A percentile compares a stretch with the other conserved stretches of the same genome.
These are phyloP conservation scores for Mesorhabditis sp. DNA, from an alignment of 2,888 invertebrate species.

Conservation along the genomic window DNA sequence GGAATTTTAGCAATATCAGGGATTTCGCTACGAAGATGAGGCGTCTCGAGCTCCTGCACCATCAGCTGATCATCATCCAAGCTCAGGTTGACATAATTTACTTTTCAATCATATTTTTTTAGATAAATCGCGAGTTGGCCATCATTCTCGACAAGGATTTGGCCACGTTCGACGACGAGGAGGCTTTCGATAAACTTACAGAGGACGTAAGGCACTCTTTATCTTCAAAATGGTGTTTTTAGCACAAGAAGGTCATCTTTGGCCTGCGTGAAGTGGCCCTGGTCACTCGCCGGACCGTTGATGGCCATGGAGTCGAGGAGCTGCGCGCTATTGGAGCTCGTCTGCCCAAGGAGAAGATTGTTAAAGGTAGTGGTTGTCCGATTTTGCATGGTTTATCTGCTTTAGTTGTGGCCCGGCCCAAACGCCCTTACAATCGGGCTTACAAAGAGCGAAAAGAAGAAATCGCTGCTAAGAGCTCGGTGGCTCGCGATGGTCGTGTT, in stretches of 20 bases:
- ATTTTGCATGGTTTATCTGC: no score
- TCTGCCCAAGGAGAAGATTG: slow-evolving; percentile 2
- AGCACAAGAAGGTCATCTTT: background rate
- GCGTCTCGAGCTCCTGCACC: background rate
- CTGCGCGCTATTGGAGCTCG: slow-evolving; percentile 5
- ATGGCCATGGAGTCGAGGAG: background rate
- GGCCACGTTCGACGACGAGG: background rate
- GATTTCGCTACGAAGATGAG: background rate
- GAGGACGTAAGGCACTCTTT: background rate
- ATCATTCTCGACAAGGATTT: background rate
- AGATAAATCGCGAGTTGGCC: background rate
- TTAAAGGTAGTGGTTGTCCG: background rate
- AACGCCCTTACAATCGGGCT: no score
- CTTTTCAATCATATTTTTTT: background rate
- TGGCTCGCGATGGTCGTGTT: no score
- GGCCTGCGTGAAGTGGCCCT: background rate
- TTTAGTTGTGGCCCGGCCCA: no score
- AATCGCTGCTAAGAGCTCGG: no score
- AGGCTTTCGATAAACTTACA: background rate
- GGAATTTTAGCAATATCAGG: background rate
- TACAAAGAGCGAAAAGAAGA: no score
- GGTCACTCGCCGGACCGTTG: background rate
- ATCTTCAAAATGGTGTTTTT: background rate
- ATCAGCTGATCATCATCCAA: background rate
- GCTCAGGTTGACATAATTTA: background rate